phyloP scores from a whole-genome alignment of 2,888 invertebrate species.

The Tenthredo notha region DNA sequence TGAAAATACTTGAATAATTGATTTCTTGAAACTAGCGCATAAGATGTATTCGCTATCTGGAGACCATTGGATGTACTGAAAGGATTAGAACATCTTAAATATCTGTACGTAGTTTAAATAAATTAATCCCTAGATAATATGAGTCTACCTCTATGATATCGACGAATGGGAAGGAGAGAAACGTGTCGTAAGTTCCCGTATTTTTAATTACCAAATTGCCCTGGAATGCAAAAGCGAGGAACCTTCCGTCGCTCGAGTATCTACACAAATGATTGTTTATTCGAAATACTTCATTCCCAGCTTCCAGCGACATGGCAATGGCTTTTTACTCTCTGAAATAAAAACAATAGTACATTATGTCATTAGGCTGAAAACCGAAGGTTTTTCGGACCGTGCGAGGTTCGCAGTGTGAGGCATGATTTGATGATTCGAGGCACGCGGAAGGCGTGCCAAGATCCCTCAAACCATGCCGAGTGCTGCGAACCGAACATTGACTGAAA shows the following conservation, averaged over 20 bases:
- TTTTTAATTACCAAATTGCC: constrained; percentile 68
- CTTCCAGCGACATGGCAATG: constrained; percentile 16
- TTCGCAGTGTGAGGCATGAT: too few species aligned
- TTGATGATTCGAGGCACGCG: too few species aligned
- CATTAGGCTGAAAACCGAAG: too few species aligned
- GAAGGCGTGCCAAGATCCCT: too few species aligned
- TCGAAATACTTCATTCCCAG: constrained; percentile 60
- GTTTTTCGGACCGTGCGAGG: too few species aligned
- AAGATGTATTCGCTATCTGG: constrained; percentile 73
- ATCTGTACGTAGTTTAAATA: background rate
- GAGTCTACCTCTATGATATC: constrained; percentile 74
- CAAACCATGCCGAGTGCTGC: too few species aligned
- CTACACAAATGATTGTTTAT: constrained; percentile 66
- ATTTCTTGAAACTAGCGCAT: constrained; percentile 71
- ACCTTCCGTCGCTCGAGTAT: constrained; percentile 69
- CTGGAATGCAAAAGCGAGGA: constrained; percentile 69
- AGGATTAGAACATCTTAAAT: constrained; percentile 32
- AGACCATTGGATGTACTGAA: constrained; percentile 75
- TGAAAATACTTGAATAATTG: constrained; percentile 78
- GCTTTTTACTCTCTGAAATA: background rate
- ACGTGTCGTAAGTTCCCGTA: constrained; percentile 62
- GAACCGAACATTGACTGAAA: too few species aligned
- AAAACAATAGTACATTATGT: too few species aligned
- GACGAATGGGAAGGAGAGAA: constrained; percentile 66
- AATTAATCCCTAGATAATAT: background rate